Evolutionary conservation across 2,797 vertebrate species (phyloP), one percentile per base, ranked within the genome.

Genomic region (Lepidocolaptes lacrymiger): DNA sequence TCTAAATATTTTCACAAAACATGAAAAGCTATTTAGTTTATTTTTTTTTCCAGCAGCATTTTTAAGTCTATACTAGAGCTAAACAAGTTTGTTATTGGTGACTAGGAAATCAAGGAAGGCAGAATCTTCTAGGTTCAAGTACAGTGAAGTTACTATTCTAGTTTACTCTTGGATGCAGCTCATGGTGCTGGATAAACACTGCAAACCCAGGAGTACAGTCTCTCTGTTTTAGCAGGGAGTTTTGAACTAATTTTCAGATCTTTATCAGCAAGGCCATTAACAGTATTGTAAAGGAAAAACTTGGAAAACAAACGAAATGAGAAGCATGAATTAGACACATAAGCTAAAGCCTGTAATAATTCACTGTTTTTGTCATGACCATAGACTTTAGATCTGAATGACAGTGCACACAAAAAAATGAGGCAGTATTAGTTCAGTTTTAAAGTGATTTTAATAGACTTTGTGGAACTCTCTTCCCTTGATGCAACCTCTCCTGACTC

Each of bases 401-500:
- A 67, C 10, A 75, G 12, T 0, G 0, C 21, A 44, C 61, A 56
- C 10, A 46, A 66, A 83, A 83, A 69, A 62, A 77, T n/a, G 22
- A 85, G 72, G 39, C 4, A 54, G 10, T 23, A 73, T 88, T 95
- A 54, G 39, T 87, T 78, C 58, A 93, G 46, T 66, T 84, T 91
- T 94, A 76, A 94, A 86, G 93, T 51, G 5, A 88, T 91, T 95
- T 91, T 73, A 82, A 92, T 91, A 87, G 30, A 22, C 91, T 80
- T 74, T 84, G 34, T 92, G 36, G 56, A 84, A 55, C 37, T 76
- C 52, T 88, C n/a, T 91, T 95, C 18, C 30, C 64, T 71, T 71
- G 39, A 83, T 48, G 32, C 81, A 94, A 86, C 75, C 84, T 96
- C 54, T 94, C 39, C 71, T 85, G 80, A 81, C 58, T 95, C 34